A percentile compares a stretch with the other conserved stretches of the same genome.
phyloP scores from a whole-genome alignment of 2,797 vertebrate species.

The Champsocephalus gunnari region DNA sequence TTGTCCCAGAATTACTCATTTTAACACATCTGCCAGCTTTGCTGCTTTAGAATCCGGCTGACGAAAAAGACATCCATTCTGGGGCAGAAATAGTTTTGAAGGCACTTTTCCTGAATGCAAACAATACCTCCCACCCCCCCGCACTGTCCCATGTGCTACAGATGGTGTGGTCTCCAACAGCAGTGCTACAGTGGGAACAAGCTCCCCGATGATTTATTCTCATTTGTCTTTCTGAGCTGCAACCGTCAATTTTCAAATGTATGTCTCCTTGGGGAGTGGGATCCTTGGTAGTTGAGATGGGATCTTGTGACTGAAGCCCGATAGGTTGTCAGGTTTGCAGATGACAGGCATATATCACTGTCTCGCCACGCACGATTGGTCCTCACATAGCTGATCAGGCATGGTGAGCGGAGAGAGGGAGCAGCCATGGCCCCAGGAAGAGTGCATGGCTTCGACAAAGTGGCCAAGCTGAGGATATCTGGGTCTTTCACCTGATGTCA shows the following conservation, averaged over 20 bases:
- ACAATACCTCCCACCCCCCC: not conserved
- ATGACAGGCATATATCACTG: conserved; percentile 67
- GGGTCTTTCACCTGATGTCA: no score
- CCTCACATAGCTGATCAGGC: conserved; percentile 21
- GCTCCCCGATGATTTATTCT: conserved; percentile 60
- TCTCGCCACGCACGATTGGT: conserved; percentile 42
- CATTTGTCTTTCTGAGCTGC: conserved; percentile 49
- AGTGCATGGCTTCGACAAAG: not conserved
- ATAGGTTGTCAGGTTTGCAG: conserved; percentile 59
- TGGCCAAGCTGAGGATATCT: no score
- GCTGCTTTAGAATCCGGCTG: conserved; percentile 28
- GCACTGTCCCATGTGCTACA: conserved; percentile 13
- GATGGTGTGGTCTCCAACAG: conserved; percentile 24
- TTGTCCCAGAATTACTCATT: conserved; percentile 41
- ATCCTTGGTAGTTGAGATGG: conserved; percentile 32
- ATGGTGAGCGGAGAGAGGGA: conserved; percentile 6
- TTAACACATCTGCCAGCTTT: conserved; percentile 34
- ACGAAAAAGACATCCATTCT: conserved; percentile 15
- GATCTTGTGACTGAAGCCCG: conserved; percentile 37
- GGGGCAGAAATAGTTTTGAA: conserved; percentile 43
- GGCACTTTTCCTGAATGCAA: conserved; percentile 8
- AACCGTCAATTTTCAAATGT: conserved; percentile 57
- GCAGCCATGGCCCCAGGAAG: not conserved
- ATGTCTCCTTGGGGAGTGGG: conserved; percentile 26
- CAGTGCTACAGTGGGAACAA: conserved; percentile 22